Conservation (phyloP, 2,888 invertebrate species). For the Chaitophorus viminalis region DNA sequence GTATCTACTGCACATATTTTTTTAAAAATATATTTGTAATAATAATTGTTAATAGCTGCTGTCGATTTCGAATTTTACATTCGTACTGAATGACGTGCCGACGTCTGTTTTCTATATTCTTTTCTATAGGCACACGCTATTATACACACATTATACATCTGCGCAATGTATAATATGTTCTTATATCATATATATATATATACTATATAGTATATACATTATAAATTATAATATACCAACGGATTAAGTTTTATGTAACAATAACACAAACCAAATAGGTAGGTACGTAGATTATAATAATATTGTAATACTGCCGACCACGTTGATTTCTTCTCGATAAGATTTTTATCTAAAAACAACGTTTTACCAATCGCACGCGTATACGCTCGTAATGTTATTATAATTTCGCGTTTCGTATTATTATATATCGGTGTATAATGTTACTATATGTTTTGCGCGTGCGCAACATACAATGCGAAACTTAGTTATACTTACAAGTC, state of each 20-base stretch:
- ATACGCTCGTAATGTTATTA: neutral
- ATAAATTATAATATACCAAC: neutral
- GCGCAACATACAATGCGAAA: neutral
- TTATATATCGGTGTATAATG: no score
- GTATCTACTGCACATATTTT: no score
- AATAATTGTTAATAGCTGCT: no score
- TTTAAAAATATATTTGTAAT: no score
- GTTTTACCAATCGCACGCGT: slow-evolving; percentile 16
- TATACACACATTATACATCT: neutral
- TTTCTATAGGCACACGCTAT: no score
- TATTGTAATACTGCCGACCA: no score
- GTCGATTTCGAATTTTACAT: no score
- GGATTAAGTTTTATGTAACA: neutral
- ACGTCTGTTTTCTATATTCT: no score
- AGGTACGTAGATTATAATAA: neutral
- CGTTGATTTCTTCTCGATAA: neutral
- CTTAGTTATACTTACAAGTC: neutral
- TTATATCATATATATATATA: no score
- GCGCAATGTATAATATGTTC: neutral
- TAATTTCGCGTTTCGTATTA: no score
- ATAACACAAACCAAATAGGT: neutral
- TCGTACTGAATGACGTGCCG: no score
- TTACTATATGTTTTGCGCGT: neutral
- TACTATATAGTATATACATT: no score
- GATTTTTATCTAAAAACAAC: slow-evolving; percentile 24